phyloP scores from a whole-genome alignment of 2,113 vertebrate genomes.

The Hyla sarda region DNA sequence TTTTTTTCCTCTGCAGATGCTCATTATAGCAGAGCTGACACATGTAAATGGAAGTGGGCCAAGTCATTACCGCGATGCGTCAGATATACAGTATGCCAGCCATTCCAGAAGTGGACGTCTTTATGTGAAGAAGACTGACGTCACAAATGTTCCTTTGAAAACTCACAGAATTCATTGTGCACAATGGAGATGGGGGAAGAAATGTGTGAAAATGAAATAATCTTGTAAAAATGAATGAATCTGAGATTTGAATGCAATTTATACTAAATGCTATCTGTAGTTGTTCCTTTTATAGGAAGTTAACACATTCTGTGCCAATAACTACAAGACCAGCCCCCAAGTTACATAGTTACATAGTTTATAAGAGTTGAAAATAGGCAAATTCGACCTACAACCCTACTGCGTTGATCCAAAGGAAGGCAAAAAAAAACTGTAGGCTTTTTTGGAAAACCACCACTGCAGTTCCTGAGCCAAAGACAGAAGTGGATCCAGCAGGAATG shows the following conservation, averaged over 20 bases:
- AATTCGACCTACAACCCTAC: too few species aligned
- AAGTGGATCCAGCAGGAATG: too few species aligned
- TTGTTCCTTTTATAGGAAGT: neutral
- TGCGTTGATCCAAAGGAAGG: too few species aligned
- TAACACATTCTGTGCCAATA: neutral
- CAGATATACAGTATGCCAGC: neutral
- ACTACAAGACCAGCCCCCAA: too few species aligned
- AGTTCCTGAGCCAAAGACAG: too few species aligned
- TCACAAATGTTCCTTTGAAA: slow-evolving; percentile 10
- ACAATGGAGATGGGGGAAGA: neutral
- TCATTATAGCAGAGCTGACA: neutral
- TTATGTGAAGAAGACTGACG: neutral
- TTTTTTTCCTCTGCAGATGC: neutral
- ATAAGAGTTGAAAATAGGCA: too few species aligned
- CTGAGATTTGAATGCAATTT: neutral
- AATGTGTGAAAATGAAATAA: neutral
- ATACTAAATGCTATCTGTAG: neutral
- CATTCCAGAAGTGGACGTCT: neutral
- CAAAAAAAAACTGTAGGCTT: too few species aligned
- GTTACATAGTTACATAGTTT: too few species aligned
- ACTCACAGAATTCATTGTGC: neutral
- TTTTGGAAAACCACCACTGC: too few species aligned
- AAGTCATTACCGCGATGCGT: slow-evolving; percentile 1
- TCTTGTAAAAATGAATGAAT: neutral
- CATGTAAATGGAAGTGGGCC: neutral